Conservation (phyloP, 2,113 vertebrate genomes). For the Takifugu flavidus region DNA sequence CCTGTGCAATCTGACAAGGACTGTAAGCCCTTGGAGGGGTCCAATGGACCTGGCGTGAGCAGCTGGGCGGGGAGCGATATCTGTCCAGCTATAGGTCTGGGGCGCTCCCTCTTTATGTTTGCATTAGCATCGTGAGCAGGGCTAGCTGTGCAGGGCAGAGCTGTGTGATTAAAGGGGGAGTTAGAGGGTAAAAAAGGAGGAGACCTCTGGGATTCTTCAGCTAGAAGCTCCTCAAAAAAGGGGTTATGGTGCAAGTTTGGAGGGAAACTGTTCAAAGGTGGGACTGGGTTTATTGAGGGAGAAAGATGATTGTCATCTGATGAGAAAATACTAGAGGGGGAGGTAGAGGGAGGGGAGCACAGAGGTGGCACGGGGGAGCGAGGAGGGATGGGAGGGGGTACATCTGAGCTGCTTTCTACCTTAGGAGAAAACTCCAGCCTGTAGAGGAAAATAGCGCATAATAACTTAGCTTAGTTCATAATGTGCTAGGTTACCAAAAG, state of each 20-base stretch:
- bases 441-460: constrained; percentile 91
- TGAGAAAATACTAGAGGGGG: constrained; percentile 56
- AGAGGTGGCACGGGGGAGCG: constrained; percentile 66
- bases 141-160: constrained; percentile 60
- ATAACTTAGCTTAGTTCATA: constrained; percentile 89
- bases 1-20: constrained; percentile 55
- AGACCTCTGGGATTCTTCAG: constrained; percentile 84
- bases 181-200: constrained; percentile 78
- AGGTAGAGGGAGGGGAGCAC: constrained; percentile 61
- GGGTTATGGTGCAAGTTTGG: constrained; percentile 84
- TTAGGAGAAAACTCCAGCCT: constrained; percentile 98
- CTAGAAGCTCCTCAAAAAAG: constrained; percentile 90
- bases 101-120: constrained; percentile 65
- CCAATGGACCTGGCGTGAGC: constrained; percentile 27
- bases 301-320: constrained; percentile 61
- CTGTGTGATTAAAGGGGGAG: constrained; percentile 62
- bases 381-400: constrained; percentile 75
- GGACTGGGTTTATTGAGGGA: constrained; percentile 66
- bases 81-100: constrained; percentile 66
- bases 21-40: constrained; percentile 31
- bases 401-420: constrained; percentile 92
- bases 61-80: constrained; percentile 70
- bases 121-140: constrained; percentile 45
- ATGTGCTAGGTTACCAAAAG: constrained; percentile 56
- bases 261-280: constrained; percentile 87